Evolutionary conservation across 2,888 invertebrate species (phyloP).

Genomic region (Cosmopolites sordidus): DNA sequence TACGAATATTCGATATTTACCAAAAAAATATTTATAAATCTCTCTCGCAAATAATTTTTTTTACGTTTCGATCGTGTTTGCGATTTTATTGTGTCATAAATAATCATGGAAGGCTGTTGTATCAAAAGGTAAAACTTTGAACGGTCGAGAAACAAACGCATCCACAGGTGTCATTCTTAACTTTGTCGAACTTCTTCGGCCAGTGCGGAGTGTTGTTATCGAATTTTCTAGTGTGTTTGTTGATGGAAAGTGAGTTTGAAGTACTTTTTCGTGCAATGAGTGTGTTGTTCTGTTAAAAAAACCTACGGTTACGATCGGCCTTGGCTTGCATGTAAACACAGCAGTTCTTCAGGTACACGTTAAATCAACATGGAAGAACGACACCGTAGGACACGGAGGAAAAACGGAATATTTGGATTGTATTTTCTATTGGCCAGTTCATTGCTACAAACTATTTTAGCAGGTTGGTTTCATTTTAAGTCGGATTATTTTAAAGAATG

Average conservation of each 20-base stretch:
- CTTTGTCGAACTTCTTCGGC: slow-evolving; percentile 23
- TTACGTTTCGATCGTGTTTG: background rate
- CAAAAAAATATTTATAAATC: background rate
- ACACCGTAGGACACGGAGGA: slow-evolving; percentile 16
- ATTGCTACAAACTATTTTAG: slow-evolving; percentile 22
- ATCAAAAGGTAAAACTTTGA: background rate
- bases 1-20: background rate
- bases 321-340: slow-evolving; percentile 26
- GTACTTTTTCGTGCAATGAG: slow-evolving; percentile 11
- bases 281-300: slow-evolving; percentile 14
- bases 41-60: background rate
- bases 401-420: slow-evolving; percentile 22
- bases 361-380: slow-evolving; percentile 28
- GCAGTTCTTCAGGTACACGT: slow-evolving; percentile 23
- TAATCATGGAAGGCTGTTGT: background rate
- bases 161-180: slow-evolving; percentile 34
- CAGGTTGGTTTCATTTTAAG: slow-evolving; percentile 25
- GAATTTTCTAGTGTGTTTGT: slow-evolving; percentile 24
- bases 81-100: background rate
- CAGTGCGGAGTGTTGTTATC: slow-evolving; percentile 16
- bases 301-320: slow-evolving; percentile 11
- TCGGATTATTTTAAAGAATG: no score
- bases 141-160: slow-evolving; percentile 17
- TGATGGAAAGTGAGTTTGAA: slow-evolving; percentile 15
- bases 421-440: slow-evolving; percentile 21